Conservation (phyloP, 2,888 invertebrate species). For the Pheosia tremula region DNA sequence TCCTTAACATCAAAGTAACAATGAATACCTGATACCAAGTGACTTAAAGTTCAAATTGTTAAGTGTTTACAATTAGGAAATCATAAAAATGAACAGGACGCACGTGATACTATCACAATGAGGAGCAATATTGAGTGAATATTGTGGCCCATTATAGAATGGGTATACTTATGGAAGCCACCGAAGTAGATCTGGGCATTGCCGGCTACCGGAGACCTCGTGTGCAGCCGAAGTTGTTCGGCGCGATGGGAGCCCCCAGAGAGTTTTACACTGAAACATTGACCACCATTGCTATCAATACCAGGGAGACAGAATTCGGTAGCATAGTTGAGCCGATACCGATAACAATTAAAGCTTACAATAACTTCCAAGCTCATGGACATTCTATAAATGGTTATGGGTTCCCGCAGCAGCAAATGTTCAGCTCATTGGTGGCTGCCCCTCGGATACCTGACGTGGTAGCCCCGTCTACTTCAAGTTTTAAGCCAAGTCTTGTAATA, state of each 20-base stretch:
- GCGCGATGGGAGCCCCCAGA: conserved; percentile 68
- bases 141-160: conserved; percentile 70
- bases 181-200: conserved; percentile 74
- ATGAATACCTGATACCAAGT: conserved; percentile 32
- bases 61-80: conserved; percentile 18
- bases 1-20: conserved; percentile 24
- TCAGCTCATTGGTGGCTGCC: conserved; percentile 50
- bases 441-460: conserved; percentile 51
- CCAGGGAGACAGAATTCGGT: conserved; percentile 75
- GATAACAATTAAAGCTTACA: conserved; percentile 68
- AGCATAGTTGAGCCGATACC: conserved; percentile 74
- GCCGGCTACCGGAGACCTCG: conserved; percentile 62
- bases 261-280: conserved; percentile 67
- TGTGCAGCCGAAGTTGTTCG: conserved; percentile 60
- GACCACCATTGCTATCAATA: conserved; percentile 73
- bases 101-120: conserved; percentile 54
- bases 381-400: conserved; percentile 58
- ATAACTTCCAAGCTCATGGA: conserved; percentile 58
- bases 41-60: conserved; percentile 16
- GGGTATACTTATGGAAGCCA: conserved; percentile 81
- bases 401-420: conserved; percentile 55
- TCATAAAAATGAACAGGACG: conserved; percentile 52
- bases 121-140: conserved; percentile 47
- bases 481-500: conserved; percentile 50
- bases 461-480: conserved; percentile 52